Percentiles rank a stretch among this genome's conserved stretches.
phyloP scores from a whole-genome alignment of 1,140 invertebrate species.

The Linepithema humile region DNA sequence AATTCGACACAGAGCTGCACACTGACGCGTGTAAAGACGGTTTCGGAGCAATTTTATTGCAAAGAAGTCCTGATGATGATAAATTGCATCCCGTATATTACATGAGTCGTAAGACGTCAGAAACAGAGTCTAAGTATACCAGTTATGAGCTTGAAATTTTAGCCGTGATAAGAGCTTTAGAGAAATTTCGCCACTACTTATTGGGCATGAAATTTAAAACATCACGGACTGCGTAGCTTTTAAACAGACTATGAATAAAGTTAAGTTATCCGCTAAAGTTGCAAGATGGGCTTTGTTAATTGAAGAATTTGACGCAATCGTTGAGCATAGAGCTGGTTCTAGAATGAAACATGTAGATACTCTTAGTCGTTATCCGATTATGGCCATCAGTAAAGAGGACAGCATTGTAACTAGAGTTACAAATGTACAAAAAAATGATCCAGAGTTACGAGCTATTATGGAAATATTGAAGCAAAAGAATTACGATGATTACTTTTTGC shows the following conservation, averaged over 20 bases:
- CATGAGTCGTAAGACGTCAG: background rate
- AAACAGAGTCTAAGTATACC: background rate
- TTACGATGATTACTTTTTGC: background rate
- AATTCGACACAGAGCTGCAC: background rate
- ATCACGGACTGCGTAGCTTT: slow-evolving; percentile 1
- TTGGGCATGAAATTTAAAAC: background rate
- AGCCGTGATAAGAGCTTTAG: background rate
- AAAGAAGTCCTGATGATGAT: background rate
- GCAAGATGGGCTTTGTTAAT: slow-evolving; percentile 38
- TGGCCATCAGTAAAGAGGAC: background rate
- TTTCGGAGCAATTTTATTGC: slow-evolving; percentile 20
- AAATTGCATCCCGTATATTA: slow-evolving; percentile 4
- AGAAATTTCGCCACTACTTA: background rate
- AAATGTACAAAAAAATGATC: background rate
- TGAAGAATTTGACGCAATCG: slow-evolving; percentile 27
- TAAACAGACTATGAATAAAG: slow-evolving; percentile 49
- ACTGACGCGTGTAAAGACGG: slow-evolving; percentile 4
- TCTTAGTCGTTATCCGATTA: slow-evolving; percentile 40
- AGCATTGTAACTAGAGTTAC: background rate
- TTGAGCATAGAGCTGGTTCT: slow-evolving; percentile 61
- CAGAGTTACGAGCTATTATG: background rate
- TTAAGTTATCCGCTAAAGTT: slow-evolving; percentile 49
- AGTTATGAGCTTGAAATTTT: background rate
- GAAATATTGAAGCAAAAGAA: background rate
- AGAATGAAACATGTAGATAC: slow-evolving; percentile 68